These are phyloP conservation scores for Eleginops maclovinus DNA, from an alignment of 2,113 vertebrate species.

Conservation along the genomic window DNA sequence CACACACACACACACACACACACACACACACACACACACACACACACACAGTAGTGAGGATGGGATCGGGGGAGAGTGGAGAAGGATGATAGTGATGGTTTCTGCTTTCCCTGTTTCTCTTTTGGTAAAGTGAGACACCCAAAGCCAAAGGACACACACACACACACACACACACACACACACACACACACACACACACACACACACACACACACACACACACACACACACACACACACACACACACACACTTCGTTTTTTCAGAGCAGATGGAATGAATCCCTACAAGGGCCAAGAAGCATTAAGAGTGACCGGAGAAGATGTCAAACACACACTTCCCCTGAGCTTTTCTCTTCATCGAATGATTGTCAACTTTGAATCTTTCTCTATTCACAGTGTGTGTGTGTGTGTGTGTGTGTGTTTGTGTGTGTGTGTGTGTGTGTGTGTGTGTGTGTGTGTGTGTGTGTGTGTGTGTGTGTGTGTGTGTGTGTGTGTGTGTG, in stretches of 20 bases:
- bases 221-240: background rate
- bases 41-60: conserved; percentile 21
- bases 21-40: conserved; percentile 8
- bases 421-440: background rate
- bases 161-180: conserved; percentile 21
- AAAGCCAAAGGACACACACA: conserved; percentile 19
- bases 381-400: background rate
- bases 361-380: conserved; percentile 17
- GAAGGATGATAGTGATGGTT: conserved; percentile 54
- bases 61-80: conserved; percentile 34
- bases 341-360: conserved; percentile 14
- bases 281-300: conserved; percentile 35
- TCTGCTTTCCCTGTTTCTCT: conserved; percentile 46
- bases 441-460: background rate
- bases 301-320: conserved; percentile 28
- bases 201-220: conserved; percentile 9
- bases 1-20: conserved; percentile 20
- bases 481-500: background rate
- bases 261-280: conserved; percentile 45
- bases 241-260: background rate
- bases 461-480: background rate
- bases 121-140: conserved; percentile 52
- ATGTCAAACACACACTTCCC: conserved; percentile 36
- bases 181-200: conserved; percentile 15
- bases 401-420: background rate